These are phyloP conservation scores for Heliconius congener DNA, from an alignment of 1,140 invertebrate genomes.

Conservation along the genomic window DNA sequence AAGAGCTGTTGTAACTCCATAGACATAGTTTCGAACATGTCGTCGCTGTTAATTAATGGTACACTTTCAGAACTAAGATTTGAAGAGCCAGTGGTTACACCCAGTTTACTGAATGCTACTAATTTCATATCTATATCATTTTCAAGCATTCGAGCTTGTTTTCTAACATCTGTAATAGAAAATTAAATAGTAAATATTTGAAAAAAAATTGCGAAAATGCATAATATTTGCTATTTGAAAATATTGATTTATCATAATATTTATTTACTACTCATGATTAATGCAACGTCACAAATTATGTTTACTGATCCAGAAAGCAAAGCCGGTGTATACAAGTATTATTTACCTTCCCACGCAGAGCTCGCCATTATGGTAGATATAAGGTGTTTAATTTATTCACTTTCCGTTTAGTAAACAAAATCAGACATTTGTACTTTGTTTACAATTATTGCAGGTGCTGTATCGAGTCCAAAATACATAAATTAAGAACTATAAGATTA, in stretches of 20 bases:
- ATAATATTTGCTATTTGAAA: not conserved
- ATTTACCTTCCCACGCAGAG: constrained; percentile 76
- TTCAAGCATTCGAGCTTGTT: constrained; percentile 95
- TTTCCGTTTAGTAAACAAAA: not conserved
- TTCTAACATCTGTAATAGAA: constrained; percentile 88
- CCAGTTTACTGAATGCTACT: constrained; percentile 97
- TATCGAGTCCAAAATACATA: not conserved
- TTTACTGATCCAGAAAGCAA: constrained; percentile 19
- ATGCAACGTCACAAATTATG: constrained; percentile 48
- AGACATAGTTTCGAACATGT: constrained; percentile 95
- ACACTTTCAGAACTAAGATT: constrained; percentile 85
- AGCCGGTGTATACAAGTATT: constrained; percentile 31
- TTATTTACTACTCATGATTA: not conserved
- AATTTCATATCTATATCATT: constrained; percentile 98
- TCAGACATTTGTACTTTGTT: not conserved
- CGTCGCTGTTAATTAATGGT: constrained; percentile 92
- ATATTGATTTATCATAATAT: not conserved
- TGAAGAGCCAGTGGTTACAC: constrained; percentile 84
- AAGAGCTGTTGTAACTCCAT: constrained; percentile 95
- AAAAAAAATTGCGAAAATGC: no score
- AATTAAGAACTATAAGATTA: not conserved
- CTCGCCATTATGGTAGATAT: constrained; percentile 40
- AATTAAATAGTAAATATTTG: not conserved
- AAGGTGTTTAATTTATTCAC: not conserved
- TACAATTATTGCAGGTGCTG: not conserved